Evolutionary conservation across 2,113 vertebrate genomes (phyloP), one percentile per base, ranked within the genome.

Genomic region (Cyprinodon tularosa): DNA sequence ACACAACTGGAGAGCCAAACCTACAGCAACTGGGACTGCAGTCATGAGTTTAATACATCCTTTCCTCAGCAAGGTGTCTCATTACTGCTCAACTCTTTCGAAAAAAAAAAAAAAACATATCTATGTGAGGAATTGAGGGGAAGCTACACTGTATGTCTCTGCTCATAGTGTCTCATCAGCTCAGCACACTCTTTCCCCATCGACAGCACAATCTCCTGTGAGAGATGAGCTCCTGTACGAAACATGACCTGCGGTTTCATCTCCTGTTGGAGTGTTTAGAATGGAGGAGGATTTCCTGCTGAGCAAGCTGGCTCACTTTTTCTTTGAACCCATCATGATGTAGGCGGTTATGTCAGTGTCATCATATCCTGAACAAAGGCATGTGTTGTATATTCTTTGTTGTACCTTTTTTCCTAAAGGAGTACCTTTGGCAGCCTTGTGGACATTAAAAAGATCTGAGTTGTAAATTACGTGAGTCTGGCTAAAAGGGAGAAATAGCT

Each of bases 221-320:
- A 87, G 84, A 78, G 84, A 90, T 85, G 87, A 91, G 88, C 85
- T 77, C 70, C 71, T 47, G 78, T 68, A 74, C 77, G 9, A 72
- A 90, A 87, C 84, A 81, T 86, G 89, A 87, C 84, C 90, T 0
- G 80, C 45, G n/a, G 87, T 85, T 89, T 89, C 89, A 88, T 87
- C 84, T 83, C 65, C 63, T 29, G 74, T 72, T 70, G 66, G 71
- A 85, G 82, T 85, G 78, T 83, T 87, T 75, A 80, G 81, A 75
- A 85, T 78, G 81, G 71, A 69, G 74, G 68, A 74, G 87, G 77
- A 77, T 84, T 57, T 88, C 83, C 88, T 84, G 89, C 84, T 87
- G 85, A 92, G 86, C 83, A 81, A 66, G 80, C 79, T 75, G 78
- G 62, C 84, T 85, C 61, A 68, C 77, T 44, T 71, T 80, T 70